phyloP scores from a whole-genome alignment of 2,113 vertebrate species.

The Hyperopisus bebe region DNA sequence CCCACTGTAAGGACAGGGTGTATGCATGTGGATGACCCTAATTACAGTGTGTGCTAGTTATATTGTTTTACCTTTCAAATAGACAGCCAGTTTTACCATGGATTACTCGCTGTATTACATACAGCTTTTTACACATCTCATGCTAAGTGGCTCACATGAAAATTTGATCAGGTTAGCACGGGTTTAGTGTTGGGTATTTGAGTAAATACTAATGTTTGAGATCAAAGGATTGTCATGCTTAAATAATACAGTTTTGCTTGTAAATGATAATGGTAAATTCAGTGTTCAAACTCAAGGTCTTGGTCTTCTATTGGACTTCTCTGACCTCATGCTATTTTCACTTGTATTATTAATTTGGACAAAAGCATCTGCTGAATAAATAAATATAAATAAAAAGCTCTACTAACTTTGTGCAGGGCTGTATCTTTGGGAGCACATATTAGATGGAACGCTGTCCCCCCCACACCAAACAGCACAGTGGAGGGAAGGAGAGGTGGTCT shows the following conservation, averaged over 20 bases:
- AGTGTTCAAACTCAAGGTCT: not conserved
- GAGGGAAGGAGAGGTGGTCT: constrained; percentile 80
- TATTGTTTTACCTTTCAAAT: not conserved
- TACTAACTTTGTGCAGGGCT: constrained; percentile 59
- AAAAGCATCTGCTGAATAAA: not conserved
- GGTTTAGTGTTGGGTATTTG: not conserved
- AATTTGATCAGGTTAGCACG: not conserved
- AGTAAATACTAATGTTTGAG: not conserved
- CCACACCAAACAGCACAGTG: constrained; percentile 76
- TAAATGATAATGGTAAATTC: not conserved
- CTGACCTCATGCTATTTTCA: not conserved
- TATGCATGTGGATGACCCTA: not conserved
- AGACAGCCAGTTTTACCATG: not conserved
- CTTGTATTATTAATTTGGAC: not conserved
- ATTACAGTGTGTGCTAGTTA: not conserved
- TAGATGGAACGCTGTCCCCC: constrained; percentile 79
- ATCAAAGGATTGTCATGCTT: not conserved
- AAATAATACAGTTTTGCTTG: not conserved
- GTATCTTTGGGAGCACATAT: constrained; percentile 94
- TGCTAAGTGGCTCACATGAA: not conserved
- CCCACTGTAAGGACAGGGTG: not conserved
- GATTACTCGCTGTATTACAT: not conserved
- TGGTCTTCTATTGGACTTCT: not conserved
- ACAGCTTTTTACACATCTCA: not conserved
- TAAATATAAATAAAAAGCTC: not conserved